These are phyloP conservation scores for Lochmaea crataegi DNA, from an alignment of 2,888 invertebrate genomes.

Conservation along the genomic window DNA sequence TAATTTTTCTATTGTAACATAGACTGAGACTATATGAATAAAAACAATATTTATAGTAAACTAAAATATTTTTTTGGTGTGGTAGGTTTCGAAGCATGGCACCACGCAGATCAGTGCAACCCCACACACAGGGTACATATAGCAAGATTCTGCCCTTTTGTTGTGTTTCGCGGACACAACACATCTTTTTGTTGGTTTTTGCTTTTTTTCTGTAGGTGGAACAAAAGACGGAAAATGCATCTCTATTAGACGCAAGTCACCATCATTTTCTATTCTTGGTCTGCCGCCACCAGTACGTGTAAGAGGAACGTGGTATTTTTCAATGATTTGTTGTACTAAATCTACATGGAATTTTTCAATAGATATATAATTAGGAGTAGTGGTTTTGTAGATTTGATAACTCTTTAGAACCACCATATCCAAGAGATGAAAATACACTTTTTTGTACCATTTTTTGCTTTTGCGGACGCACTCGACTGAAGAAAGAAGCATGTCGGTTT, in stretches of 20 bases:
- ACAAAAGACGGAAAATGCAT: constrained; percentile 7
- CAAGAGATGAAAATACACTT: constrained; percentile 19
- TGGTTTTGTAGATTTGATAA: constrained; percentile 7
- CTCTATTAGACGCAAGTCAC: constrained; percentile 14
- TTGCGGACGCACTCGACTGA: background rate
- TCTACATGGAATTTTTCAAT: background rate
- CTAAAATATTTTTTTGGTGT: background rate
- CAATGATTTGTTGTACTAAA: constrained; percentile 11
- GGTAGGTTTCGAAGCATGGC: constrained; percentile 10
- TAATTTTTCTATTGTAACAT: no score
- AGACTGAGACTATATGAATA: no score
- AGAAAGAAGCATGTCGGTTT: no score
- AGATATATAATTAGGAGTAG: background rate
- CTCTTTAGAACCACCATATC: constrained; percentile 14
- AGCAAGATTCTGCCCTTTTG: background rate
- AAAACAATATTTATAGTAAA: no score
- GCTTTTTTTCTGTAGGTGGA: constrained; percentile 5
- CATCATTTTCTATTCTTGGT: constrained; percentile 1
- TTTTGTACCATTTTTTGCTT: constrained; percentile 21
- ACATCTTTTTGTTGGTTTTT: constrained; percentile 17
- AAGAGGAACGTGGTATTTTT: constrained; percentile 5
- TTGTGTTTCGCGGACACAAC: constrained; percentile 6
- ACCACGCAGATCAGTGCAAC: constrained; percentile 12
- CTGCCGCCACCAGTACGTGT: constrained; percentile 13
- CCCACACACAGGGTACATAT: constrained; percentile 14